Evolutionary conservation across 2,888 invertebrate species (phyloP), one percentile per base, ranked within the genome.

Genomic region (Harpalus rufipes): DNA sequence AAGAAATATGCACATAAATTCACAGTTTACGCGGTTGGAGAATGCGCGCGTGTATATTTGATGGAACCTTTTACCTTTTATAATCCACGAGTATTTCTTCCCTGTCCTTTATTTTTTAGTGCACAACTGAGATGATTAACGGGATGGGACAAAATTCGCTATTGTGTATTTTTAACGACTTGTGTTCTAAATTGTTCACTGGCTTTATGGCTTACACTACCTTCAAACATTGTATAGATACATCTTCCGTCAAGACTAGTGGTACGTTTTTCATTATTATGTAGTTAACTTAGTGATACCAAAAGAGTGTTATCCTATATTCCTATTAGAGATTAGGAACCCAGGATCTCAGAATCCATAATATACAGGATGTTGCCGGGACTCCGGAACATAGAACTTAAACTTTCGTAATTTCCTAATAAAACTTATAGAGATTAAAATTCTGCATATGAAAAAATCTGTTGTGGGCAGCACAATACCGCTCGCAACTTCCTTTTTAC

Each of bases 1-100:
- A 83, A 83, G 83, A 83, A 83, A 83, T 83, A 83, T 83, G 83
- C 83, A 83, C 83, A 83, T 83, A 83, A 83, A 83, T 83, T 83
- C 83, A 76, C 83, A 76, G 83, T 82, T 82, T 82, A 82, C 82
- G 68, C 68, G 68, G 68, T n/a, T 68, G 68, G 12, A 68, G 63
- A 81, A 61, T 61, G 58, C 41, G 63, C 81, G 78, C 78, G 32
- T 78, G 78, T 78, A 78, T 78, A 78, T 78, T 78, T 78, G 78
- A 78, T 78, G 78, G 78, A 78, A 59, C 59, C 56, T 78, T 78
- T 56, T 78, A 78, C 78, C 56, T 78, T 78, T 78, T 78, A 78
- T 78, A 78, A 78, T 78, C 78, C 78, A 18, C 74, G 74, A 41
- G 74, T 74, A 74, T 74, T 74, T 56, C 74, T 68, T 14, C 39